Evolutionary conservation across 2,113 vertebrate species (phyloP).

Genomic region (Illadopsis cleaveri): DNA sequence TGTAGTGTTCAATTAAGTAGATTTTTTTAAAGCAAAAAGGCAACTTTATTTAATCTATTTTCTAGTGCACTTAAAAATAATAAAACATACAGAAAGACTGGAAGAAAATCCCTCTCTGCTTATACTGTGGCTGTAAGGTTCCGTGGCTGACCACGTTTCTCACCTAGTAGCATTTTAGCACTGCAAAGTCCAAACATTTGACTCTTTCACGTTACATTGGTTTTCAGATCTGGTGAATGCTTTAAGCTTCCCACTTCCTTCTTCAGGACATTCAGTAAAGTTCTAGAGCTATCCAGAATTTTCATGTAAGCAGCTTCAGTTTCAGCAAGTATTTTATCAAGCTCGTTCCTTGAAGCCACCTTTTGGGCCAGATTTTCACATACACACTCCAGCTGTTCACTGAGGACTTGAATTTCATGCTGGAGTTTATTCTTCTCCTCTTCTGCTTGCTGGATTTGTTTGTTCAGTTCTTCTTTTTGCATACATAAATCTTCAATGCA

Average conservation of each 20-base stretch:
- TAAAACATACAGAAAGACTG: not conserved
- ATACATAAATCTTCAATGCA: constrained; percentile 51
- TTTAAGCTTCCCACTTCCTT: constrained; percentile 61
- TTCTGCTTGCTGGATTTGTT: constrained; percentile 53
- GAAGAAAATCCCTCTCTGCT: not conserved
- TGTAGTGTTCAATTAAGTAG: not conserved
- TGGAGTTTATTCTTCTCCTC: constrained; percentile 49
- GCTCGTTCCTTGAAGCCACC: constrained; percentile 39
- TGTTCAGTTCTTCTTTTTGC: constrained; percentile 52
- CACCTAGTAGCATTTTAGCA: constrained; percentile 43
- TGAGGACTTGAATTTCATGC: constrained; percentile 46
- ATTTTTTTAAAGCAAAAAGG: not conserved
- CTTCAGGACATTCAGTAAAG: constrained; percentile 61
- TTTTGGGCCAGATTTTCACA: constrained; percentile 56
- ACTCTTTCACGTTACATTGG: not conserved
- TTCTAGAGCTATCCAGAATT: constrained; percentile 69
- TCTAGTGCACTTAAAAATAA: not conserved
- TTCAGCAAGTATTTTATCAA: constrained; percentile 66
- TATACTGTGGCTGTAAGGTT: not conserved
- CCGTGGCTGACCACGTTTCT: not conserved
- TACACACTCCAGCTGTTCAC: constrained; percentile 15
- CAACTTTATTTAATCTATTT: constrained; percentile 48
- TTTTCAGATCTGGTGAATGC: constrained; percentile 30
- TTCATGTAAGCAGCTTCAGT: constrained; percentile 63
- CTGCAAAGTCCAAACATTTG: constrained; percentile 2